Base-by-base conservation (phyloP, 1,140 invertebrate species). In the Drosophila kepulauana region DNA sequence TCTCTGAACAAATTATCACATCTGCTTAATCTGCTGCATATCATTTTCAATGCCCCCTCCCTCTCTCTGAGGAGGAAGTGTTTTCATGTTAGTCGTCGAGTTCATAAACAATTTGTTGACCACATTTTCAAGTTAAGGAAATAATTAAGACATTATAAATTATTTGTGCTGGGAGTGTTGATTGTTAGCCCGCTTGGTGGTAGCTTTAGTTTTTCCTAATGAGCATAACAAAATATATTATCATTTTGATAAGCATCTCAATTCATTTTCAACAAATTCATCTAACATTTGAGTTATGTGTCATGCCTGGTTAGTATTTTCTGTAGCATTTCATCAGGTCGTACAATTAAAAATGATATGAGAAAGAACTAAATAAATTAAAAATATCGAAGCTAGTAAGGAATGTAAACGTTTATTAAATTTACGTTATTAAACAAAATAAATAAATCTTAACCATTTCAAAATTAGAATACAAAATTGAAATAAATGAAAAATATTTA, bases 121-220 rank as follows among this genome's bases (percentile, higher is more conserved):
- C 64, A 78, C 62, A 63, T 68, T 71, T 64, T 43, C 46, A 48
- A 64, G 66, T 56, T 61, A 66, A 52, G 52, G 73, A 87, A 89
- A 89, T 89, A 89, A 89, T 89, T 89, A 89, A 89, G 85, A 90
- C 85, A 89, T 89, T 89, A 89, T 89, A 89, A 89, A 90, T 88
- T 85, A 89, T 88, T 84, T 85, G 72, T 58, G 57, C 41, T 11
- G 43, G 33, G 61, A 65, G 78, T 89, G 85, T 90, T 90, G 85
- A 89, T 75, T 75, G 73, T 67, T 72, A 66, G 57, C 41, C 38
- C 48, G 56, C 28, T 35, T 35, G 25, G 1, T 25, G 13, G 8
- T 58, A 33, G 28, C 30, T 51, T 13, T 43, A 10, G 3, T 58
- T 63, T 30, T 46, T 69, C 41, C 65, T 87, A 87, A 87, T 88